Percentiles rank a stretch among this genome's conserved stretches.
Evolutionary conservation across 1,140 invertebrate species (phyloP).

Genomic region (Musca domestica): DNA sequence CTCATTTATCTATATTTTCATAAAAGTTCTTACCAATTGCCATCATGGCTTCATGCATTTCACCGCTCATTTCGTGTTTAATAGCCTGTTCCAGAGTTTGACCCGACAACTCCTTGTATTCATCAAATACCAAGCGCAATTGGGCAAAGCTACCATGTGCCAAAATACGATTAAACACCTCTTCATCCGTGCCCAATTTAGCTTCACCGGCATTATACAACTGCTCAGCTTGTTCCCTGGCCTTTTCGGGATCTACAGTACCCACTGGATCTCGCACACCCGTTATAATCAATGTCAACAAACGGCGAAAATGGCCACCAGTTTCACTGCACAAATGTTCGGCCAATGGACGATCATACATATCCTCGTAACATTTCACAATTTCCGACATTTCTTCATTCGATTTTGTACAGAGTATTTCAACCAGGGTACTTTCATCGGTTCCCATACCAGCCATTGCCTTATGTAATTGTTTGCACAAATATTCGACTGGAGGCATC

Average conservation of each 20-base stretch:
- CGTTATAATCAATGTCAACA: conserved; percentile 67
- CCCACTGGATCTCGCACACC: conserved; percentile 57
- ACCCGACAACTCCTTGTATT: conserved; percentile 67
- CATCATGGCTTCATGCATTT: conserved; percentile 62
- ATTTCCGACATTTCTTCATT: conserved; percentile 67
- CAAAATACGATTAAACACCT: conserved; percentile 52
- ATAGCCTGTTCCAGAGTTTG: conserved; percentile 68
- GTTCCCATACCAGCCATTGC: conserved; percentile 68
- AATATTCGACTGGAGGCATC: conserved; percentile 66
- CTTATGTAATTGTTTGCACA: conserved; percentile 68
- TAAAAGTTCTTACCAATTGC: conserved; percentile 58
- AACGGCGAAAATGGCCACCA: conserved; percentile 71
- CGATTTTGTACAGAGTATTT: conserved; percentile 69
- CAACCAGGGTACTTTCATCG: conserved; percentile 63
- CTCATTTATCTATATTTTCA: too few relatives aligned
- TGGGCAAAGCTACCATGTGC: conserved; percentile 68
- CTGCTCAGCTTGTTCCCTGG: conserved; percentile 59
- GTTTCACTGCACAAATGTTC: conserved; percentile 77
- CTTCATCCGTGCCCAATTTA: conserved; percentile 67
- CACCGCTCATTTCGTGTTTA: conserved; percentile 64
- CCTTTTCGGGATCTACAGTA: conserved; percentile 56
- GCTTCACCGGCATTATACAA: conserved; percentile 65
- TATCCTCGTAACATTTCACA: conserved; percentile 63
- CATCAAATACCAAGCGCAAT: conserved; percentile 65
- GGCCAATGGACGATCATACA: conserved; percentile 71